Conservation (phyloP, 2,113 vertebrate species). For the Oostethus manadensis region DNA sequence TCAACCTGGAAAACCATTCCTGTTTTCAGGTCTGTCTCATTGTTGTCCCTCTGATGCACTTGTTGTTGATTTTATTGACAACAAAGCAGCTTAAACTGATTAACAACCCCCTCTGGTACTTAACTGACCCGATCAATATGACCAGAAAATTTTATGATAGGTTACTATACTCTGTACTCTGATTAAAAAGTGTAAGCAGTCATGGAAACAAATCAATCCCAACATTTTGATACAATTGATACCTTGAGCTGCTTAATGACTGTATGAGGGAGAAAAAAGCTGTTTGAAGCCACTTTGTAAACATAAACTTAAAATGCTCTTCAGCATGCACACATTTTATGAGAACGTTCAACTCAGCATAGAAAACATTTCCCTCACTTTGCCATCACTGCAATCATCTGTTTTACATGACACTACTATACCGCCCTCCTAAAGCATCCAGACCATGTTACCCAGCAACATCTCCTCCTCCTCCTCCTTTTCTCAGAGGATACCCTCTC, state of each 20-base stretch:
- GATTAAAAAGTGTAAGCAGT: too few relatives aligned
- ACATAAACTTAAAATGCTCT: background rate
- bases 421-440: slow-evolving; percentile 20
- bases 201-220: background rate
- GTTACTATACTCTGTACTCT: too few relatives aligned
- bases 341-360: background rate
- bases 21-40: too few relatives aligned
- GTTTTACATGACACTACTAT: slow-evolving; percentile 3
- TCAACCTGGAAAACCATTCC: too few relatives aligned
- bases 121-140: too few relatives aligned
- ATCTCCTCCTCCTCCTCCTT: slow-evolving; percentile 26
- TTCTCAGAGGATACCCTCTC: slow-evolving; percentile 53
- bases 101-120: too few relatives aligned
- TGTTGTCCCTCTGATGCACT: too few relatives aligned
- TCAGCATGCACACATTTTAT: background rate
- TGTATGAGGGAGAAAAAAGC: background rate
- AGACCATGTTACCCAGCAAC: slow-evolving; percentile 27
- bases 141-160: too few relatives aligned
- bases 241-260: background rate
- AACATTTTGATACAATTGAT: background rate
- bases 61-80: too few relatives aligned
- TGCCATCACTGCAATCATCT: slow-evolving; percentile 8
- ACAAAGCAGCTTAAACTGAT: too few relatives aligned
- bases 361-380: slow-evolving; percentile 12
- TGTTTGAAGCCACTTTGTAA: background rate